Base-by-base conservation (phyloP, 2,113 vertebrate genomes). In the Cinclus cinclus region DNA sequence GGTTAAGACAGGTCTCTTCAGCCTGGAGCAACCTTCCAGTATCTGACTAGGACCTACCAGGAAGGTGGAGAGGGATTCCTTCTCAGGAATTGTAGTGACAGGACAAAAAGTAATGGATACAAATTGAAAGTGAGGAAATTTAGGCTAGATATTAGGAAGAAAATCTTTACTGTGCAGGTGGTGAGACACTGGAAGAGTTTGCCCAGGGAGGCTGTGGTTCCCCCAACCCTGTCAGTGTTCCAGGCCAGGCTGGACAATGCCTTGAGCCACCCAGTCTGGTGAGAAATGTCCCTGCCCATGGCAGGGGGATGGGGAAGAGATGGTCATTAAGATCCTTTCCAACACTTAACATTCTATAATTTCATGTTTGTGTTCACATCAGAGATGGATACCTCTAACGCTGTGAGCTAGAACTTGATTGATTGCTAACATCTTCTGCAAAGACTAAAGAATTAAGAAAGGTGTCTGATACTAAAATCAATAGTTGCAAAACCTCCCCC, bases 1-100 rank as follows among this genome's bases (percentile, higher is more conserved):
- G n/a, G 23, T 7, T 46, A 47, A 47, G 23, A 69, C 20, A 19
- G 13, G 9, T 12, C 12, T 46, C 15, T 28, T 62, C 55, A 69
- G 15, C 33, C 12, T n/a, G 15, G 10, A 62, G 20, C 6, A 70
- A 55, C 4, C 3, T 78, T 53, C 23, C 15, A 28, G 39, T 31
- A 15, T 53, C 15, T 62, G 33, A 39, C 35, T 33, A 15, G 19
- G 3, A 27, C 2, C 14, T 62, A n/a, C 23, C 0, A 0, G 23
- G 47, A 47, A 70, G 10, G 4, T 39, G 16, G 15, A 47, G 39
- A 46, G 15, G 19, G 10, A 15, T 23, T n/a, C 15, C 21, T 59
- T 19, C 6, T 62, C 24, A 47, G 41, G 4, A 78, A 19, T 3
- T 62, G 19, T 39, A 53, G 15, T 20, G 12, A 53, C 16, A 78